Evolutionary conservation across 1,140 invertebrate genomes (phyloP), one percentile per base, ranked within the genome.

Genomic region (Xylocopa sonorina): DNA sequence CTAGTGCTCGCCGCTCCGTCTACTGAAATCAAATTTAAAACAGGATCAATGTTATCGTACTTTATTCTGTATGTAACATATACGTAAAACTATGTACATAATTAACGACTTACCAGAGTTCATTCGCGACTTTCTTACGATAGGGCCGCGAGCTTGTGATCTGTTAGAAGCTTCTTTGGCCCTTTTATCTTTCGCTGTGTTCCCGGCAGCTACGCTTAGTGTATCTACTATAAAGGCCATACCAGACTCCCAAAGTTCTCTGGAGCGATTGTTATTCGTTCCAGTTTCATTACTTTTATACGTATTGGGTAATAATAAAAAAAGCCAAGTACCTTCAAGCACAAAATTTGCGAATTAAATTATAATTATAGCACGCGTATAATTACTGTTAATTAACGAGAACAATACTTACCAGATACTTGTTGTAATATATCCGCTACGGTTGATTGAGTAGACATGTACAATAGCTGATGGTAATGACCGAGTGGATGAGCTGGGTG

Each of bases 111-210:
- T 88, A 90, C 91, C 90, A 75, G 87, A 67, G 82, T 86, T 91
- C 63, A 88, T 82, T 67, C 90, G 89, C 21, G 85, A 41, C 79
- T 89, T 92, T 79, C 89, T 83, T 9, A 91, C 71, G 10, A 89
- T 82, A 9, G 92, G 90, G 32, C 87, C 88, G 64, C 91, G 89
- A 27, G 88, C 89, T 80, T 93, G 91, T 3, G 91, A 91, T 43
- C 91, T 90, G 86, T 96, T 96, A 81, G 96, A 96, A 2, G 94
- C 95, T 89, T 97, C 96, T 87, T 97, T 97, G 38, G 95, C 94
- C 55, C 96, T 94, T 91, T 97, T 97, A 89, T 97, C 97, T 91
- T 97, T 97, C 50, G 96, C 96, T 5, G 96, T 96, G 73, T 96
- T 95, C 58, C 96, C 97, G 60, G 97, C 97, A 21, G 96, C 96